These are phyloP conservation scores for Danio tinwini DNA, from an alignment of 2,797 vertebrate species.

Conservation along the genomic window DNA sequence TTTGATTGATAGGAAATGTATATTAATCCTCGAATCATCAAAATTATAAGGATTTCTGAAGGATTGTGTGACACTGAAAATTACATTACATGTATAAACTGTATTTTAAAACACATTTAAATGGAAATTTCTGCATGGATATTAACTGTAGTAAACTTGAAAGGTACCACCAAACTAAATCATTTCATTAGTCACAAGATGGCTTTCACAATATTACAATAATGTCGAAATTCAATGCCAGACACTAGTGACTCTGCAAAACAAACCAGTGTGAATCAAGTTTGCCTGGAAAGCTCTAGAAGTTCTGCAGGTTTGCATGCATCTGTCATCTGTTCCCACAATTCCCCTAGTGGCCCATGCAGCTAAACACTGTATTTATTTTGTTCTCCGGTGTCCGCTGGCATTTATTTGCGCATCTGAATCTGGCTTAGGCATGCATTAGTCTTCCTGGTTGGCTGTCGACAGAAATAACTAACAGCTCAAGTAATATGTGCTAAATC, in stretches of 20 bases:
- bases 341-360: background rate
- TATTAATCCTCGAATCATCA: background rate
- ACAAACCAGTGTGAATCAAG: background rate
- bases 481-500: background rate
- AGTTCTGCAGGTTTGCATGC: background rate
- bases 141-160: background rate
- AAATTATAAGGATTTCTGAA: too few species aligned
- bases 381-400: slow-evolving; percentile 4
- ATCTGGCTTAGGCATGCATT: background rate
- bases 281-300: slow-evolving; percentile 33
- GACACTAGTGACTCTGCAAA: background rate
- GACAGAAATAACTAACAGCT: slow-evolving; percentile 22
- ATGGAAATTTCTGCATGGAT: background rate
- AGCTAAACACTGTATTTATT: slow-evolving; percentile 4
- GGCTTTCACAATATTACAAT: background rate
- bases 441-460: background rate
- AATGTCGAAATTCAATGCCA: background rate
- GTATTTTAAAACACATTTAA: background rate
- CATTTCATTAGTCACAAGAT: background rate
- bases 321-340: slow-evolving; percentile 10
- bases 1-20: background rate
- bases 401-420: slow-evolving; percentile 10
- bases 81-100: background rate
- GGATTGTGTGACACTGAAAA: too few species aligned
- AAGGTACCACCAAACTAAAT: background rate